A percentile compares a stretch with the other conserved stretches of the same genome.
Evolutionary conservation across 2,888 invertebrate species (phyloP).

Genomic region (Pandemis corylana): DNA sequence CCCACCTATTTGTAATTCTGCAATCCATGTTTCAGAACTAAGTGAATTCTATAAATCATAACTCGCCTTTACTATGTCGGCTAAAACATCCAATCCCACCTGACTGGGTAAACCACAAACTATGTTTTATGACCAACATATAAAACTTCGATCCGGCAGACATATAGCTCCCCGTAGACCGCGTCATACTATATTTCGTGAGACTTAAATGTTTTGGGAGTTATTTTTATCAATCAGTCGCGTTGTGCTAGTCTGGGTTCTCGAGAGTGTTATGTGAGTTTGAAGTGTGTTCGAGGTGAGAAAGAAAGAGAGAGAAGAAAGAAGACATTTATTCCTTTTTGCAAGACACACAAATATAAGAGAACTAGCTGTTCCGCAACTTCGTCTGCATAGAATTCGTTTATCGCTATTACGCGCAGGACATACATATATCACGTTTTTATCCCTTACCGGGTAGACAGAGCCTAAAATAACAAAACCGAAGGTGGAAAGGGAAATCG

Average conservation of each 20-base stretch:
- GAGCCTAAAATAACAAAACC: too few relatives aligned
- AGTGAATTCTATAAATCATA: neutral
- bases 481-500: too few relatives aligned
- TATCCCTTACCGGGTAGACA: too few relatives aligned
- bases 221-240: constrained; percentile 59
- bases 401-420: too few relatives aligned
- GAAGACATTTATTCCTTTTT: too few relatives aligned
- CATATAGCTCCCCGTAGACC: constrained; percentile 39
- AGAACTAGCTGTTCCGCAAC: too few relatives aligned
- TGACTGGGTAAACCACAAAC: constrained; percentile 6
- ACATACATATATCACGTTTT: too few relatives aligned
- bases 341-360: too few relatives aligned
- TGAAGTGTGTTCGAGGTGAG: constrained; percentile 1
- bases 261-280: neutral
- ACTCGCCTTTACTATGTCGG: neutral
- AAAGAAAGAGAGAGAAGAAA: neutral
- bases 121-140: constrained; percentile 28
- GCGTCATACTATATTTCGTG: constrained; percentile 35
- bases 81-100: constrained; percentile 3
- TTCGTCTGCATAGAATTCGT: too few relatives aligned
- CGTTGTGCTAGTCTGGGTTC: constrained; percentile 35
- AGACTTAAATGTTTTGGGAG: constrained; percentile 53
- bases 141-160: constrained; percentile 37
- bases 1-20: too few relatives aligned
- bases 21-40: neutral